phyloP scores from a whole-genome alignment of 2,113 vertebrate genomes.

The Hippoglossus stenolepis region DNA sequence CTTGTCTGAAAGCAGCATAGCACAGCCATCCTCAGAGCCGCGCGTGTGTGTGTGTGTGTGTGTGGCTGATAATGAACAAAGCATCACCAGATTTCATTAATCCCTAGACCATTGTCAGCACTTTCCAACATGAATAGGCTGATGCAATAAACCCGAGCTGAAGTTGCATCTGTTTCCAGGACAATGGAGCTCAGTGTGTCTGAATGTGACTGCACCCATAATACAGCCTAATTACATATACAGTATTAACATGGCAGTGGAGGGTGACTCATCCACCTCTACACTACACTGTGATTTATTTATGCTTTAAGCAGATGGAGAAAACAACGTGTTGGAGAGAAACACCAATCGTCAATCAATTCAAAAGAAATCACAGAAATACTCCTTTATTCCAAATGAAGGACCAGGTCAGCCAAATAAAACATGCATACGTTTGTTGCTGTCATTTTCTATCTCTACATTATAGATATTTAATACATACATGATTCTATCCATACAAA shows the following conservation, averaged over 20 bases:
- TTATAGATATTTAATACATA: constrained; percentile 85
- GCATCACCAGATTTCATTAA: constrained; percentile 41
- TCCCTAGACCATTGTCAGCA: constrained; percentile 24
- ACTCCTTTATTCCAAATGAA: constrained; percentile 85
- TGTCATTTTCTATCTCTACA: constrained; percentile 83
- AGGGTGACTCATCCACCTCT: constrained; percentile 50
- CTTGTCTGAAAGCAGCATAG: too few relatives aligned
- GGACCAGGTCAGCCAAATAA: constrained; percentile 83
- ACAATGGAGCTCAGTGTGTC: constrained; percentile 42
- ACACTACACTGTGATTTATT: constrained; percentile 60
- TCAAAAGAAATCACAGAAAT: constrained; percentile 72
- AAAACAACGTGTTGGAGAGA: not conserved
- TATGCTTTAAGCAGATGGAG: constrained; percentile 69
- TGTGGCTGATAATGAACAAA: constrained; percentile 9
- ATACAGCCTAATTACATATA: not conserved
- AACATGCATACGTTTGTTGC: constrained; percentile 82
- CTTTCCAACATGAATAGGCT: constrained; percentile 34
- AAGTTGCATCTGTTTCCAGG: constrained; percentile 30
- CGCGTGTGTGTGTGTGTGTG: not conserved
- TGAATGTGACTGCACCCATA: constrained; percentile 22
- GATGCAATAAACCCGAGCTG: constrained; percentile 49
- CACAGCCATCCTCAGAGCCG: not conserved
- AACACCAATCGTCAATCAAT: constrained; percentile 49
- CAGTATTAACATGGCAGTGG: constrained; percentile 24
- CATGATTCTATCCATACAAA: constrained; percentile 89